phyloP scores from a whole-genome alignment of 1,140 invertebrate genomes.

The Bombus breviceps region DNA sequence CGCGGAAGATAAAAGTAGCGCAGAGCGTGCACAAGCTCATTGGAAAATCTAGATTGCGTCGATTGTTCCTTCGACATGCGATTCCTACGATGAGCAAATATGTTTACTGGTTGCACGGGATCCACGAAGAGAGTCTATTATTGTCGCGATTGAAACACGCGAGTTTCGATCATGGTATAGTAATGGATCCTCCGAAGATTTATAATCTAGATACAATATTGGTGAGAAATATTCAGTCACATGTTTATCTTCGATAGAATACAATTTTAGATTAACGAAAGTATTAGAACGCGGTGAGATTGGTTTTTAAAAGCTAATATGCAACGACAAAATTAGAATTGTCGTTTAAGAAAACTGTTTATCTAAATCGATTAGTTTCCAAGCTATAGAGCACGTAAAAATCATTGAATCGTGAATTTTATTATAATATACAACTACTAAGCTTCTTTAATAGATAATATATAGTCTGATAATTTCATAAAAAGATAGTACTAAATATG shows the following conservation, averaged over 20 bases:
- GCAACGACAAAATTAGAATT: too few species aligned
- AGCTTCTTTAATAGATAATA: too few species aligned
- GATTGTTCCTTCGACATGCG: slow-evolving; percentile 6
- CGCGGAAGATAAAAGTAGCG: slow-evolving; percentile 15
- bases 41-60: slow-evolving; percentile 17
- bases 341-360: too few species aligned
- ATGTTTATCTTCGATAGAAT: background rate
- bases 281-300: background rate
- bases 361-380: too few species aligned
- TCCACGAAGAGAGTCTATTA: background rate
- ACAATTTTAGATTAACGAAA: background rate
- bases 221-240: background rate
- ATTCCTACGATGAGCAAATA: slow-evolving; percentile 23
- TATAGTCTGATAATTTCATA: too few species aligned
- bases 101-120: slow-evolving; percentile 5
- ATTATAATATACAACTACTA: too few species aligned
- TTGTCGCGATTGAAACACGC: background rate
- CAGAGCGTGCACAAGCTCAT: background rate
- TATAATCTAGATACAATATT: background rate
- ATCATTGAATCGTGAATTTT: too few species aligned
- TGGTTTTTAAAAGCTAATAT: background rate
- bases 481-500: too few species aligned
- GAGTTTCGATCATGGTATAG: background rate
- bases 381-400: too few species aligned
- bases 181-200: background rate